These are phyloP conservation scores for Synanthedon myopaeformis DNA, from an alignment of 2,888 invertebrate species.

Conservation along the genomic window DNA sequence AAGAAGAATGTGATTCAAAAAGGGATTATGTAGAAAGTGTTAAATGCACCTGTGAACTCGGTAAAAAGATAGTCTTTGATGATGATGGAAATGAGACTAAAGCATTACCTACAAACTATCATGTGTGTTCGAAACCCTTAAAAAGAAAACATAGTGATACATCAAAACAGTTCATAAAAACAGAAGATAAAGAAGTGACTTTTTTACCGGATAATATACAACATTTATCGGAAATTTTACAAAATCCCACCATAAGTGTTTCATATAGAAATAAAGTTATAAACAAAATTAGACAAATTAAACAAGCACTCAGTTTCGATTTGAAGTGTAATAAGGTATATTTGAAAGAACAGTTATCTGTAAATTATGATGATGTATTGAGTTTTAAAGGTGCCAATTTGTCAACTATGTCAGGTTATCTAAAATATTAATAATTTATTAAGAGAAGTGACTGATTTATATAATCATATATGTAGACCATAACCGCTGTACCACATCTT, in stretches of 20 bases:
- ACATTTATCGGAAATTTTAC: constrained; percentile 29
- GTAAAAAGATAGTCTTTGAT: constrained; percentile 50
- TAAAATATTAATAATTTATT: constrained; percentile 1
- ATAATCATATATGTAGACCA: no score
- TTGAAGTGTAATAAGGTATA: constrained; percentile 33
- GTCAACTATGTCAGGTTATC: constrained; percentile 38
- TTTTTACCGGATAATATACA: constrained; percentile 32
- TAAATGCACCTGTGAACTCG: constrained; percentile 33
- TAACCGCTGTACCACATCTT: no score
- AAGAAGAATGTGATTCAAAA: constrained; percentile 2
- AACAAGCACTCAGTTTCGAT: constrained; percentile 30
- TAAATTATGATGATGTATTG: constrained; percentile 35
- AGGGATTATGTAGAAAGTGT: constrained; percentile 11
- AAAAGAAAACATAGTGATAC: constrained; percentile 8
- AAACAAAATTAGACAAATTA: constrained; percentile 32
- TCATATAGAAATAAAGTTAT: constrained; percentile 34
- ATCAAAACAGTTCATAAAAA: constrained; percentile 23
- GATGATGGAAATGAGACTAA: constrained; percentile 40
- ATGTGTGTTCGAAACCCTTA: constrained; percentile 35
- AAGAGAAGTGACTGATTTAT: no score
- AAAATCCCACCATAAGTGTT: constrained; percentile 22
- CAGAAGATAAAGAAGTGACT: constrained; percentile 23
- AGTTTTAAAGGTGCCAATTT: constrained; percentile 51
- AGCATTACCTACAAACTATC: constrained; percentile 19
- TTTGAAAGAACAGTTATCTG: constrained; percentile 36